A percentile compares a stretch with the other conserved stretches of the same genome.
These are phyloP conservation scores for Zhuqinia jingwanae DNA, from an alignment of 2,888 invertebrate species.

Conservation along the genomic window DNA sequence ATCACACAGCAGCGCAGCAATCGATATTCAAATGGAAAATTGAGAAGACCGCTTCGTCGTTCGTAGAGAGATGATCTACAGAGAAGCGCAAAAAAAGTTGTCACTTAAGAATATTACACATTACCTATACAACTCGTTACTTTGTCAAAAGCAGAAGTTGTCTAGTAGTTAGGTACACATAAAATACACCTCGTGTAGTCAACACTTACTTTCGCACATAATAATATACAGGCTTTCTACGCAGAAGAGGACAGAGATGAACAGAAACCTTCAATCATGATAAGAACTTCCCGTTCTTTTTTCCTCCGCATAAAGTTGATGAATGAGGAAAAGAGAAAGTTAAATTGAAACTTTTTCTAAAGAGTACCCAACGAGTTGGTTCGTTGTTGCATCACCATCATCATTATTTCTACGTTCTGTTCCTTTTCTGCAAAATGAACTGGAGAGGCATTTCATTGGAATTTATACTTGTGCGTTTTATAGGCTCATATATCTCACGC, in stretches of 20 bases:
- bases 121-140: neutral
- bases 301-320: neutral
- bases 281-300: too few relatives aligned
- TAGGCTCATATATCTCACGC: neutral
- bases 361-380: neutral
- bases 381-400: neutral
- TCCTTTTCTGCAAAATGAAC: neutral
- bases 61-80: neutral
- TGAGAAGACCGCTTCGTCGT: neutral
- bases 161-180: too few relatives aligned
- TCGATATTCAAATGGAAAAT: conserved; percentile 9
- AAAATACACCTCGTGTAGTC: too few relatives aligned
- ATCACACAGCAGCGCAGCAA: conserved; percentile 2
- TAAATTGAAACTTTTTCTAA: neutral
- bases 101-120: neutral
- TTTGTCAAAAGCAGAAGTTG: conserved; percentile 13
- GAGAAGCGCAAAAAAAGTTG: neutral
- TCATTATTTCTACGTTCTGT: neutral
- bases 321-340: neutral
- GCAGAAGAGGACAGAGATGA: too few relatives aligned
- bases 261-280: too few relatives aligned
- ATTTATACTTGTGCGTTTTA: neutral
- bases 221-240: neutral
- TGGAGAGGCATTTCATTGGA: neutral
- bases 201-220: too few relatives aligned